A percentile compares a stretch with the other conserved stretches of the same genome.
These are phyloP conservation scores for Halcyon smyrnensis DNA, from an alignment of 2,797 vertebrate species.

Conservation along the genomic window DNA sequence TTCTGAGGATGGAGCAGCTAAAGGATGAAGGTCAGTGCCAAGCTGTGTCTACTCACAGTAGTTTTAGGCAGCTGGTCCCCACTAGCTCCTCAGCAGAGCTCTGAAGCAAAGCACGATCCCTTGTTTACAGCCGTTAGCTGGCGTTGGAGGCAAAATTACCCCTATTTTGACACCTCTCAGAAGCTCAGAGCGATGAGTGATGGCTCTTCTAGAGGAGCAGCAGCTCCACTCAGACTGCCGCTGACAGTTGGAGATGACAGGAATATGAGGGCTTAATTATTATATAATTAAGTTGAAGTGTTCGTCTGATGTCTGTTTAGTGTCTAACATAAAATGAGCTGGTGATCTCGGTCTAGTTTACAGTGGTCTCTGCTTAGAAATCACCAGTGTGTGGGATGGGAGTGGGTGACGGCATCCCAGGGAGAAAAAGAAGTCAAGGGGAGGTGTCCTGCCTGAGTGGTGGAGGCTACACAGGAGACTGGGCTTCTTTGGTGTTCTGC, in stretches of 20 bases:
- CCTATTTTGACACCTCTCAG: constrained; percentile 48
- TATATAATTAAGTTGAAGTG: constrained; percentile 39
- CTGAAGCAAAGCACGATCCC: neutral
- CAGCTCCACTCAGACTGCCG: neutral
- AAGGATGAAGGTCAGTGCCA: neutral
- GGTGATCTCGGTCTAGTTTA: neutral
- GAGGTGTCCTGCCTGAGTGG: neutral
- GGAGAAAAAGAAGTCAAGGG: fast-evolving
- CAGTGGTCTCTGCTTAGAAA: neutral
- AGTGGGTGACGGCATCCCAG: neutral
- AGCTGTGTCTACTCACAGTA: neutral
- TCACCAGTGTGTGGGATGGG: fast-evolving
- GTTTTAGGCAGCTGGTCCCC: neutral
- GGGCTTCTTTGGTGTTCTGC: neutral
- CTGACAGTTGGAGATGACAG: constrained; percentile 42
- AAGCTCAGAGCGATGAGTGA: neutral
- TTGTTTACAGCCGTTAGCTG: neutral
- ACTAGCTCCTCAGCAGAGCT: neutral
- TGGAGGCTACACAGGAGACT: neutral
- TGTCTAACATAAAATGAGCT: neutral
- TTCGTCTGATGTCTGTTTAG: constrained; percentile 24
- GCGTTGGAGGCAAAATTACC: neutral
- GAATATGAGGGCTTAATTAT: constrained; percentile 50
- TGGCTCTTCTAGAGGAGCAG: neutral
- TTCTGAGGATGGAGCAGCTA: neutral